Evolutionary conservation across 2,797 vertebrate species (phyloP).

Genomic region (Ciconia nigra): DNA sequence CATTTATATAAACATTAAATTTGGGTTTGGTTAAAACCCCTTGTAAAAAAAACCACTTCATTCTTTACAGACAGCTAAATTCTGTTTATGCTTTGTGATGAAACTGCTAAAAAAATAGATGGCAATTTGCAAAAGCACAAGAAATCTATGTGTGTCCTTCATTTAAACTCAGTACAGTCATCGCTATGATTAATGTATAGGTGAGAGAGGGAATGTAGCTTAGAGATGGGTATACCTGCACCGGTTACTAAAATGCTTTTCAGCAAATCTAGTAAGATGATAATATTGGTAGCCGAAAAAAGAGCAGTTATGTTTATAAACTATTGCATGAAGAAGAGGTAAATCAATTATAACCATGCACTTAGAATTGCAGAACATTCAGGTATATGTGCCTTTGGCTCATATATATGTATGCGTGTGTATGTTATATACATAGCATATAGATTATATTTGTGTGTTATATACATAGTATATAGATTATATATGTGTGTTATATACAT

Average conservation of each 20-base stretch:
- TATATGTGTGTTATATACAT: background rate
- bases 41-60: too few relatives aligned
- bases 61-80: background rate
- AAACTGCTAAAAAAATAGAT: background rate
- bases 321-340: background rate
- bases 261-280: background rate
- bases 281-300: background rate
- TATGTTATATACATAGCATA: background rate
- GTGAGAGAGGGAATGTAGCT: background rate
- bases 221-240: background rate
- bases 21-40: accelerated
- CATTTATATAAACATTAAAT: background rate
- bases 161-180: background rate
- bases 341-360: background rate
- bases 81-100: background rate
- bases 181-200: background rate
- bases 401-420: too few relatives aligned
- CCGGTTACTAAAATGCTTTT: background rate
- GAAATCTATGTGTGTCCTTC: background rate
- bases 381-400: background rate
- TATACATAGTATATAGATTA: background rate
- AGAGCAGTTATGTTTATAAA: background rate
- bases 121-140: background rate
- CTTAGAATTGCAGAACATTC: background rate
- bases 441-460: background rate